phyloP scores from a whole-genome alignment of 2,888 invertebrate species.

The Diaphora mendica region DNA sequence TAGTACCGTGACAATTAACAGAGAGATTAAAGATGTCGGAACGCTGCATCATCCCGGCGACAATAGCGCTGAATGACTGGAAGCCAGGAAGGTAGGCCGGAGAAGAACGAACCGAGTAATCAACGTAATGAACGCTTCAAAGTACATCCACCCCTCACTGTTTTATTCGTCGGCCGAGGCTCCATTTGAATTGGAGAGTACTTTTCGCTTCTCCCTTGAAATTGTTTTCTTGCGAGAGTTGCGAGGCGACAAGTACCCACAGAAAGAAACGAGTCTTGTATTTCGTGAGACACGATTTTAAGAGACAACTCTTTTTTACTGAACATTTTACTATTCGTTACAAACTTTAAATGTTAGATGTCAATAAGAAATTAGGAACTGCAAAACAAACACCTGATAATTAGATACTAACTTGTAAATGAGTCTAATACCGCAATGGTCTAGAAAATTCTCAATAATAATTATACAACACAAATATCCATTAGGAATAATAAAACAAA shows the following conservation, averaged over 20 bases:
- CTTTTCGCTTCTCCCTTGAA: slow-evolving; percentile 33
- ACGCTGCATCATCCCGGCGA: slow-evolving; percentile 58
- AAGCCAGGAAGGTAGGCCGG: slow-evolving; percentile 46
- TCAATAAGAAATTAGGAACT: neutral
- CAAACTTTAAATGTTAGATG: neutral
- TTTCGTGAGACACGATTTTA: neutral
- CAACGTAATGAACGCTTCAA: slow-evolving; percentile 55
- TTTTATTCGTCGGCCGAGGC: slow-evolving; percentile 36
- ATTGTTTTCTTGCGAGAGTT: slow-evolving; percentile 27
- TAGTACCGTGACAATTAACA: slow-evolving; percentile 74
- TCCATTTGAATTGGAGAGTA: slow-evolving; percentile 43
- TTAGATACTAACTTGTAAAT: too few relatives aligned
- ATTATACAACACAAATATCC: neutral
- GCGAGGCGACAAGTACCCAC: slow-evolving; percentile 7
- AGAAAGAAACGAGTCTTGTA: slow-evolving; percentile 17
- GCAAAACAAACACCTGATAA: neutral
- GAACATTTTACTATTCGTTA: neutral
- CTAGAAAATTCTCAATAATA: neutral
- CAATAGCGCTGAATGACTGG: slow-evolving; percentile 59
- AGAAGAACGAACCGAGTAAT: slow-evolving; percentile 46
- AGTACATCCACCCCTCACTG: slow-evolving; percentile 41
- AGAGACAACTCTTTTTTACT: neutral
- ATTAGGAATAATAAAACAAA: neutral
- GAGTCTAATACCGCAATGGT: neutral
- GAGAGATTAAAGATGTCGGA: slow-evolving; percentile 71